Evolutionary conservation across 1,140 invertebrate species (phyloP).

Genomic region (Dendrolimus punctatus): DNA sequence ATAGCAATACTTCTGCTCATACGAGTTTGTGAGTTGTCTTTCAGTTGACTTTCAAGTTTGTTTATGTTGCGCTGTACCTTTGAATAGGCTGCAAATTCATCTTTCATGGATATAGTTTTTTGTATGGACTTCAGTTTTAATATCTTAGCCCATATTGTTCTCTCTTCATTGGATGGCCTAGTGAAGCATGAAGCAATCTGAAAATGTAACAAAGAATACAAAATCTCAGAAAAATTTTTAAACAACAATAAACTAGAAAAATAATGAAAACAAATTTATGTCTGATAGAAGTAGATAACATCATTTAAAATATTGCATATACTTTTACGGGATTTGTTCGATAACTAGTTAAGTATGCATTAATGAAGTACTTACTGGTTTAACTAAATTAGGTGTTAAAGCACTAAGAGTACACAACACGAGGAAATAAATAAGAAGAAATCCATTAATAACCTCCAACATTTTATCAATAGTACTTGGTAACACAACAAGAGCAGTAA

Average conservation of each 20-base stretch:
- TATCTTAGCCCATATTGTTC: conserved; percentile 41
- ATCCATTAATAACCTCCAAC: conserved; percentile 55
- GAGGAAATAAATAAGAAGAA: conserved; percentile 52
- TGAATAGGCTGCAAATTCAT: conserved; percentile 67
- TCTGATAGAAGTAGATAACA: too few species aligned
- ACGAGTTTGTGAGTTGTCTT: conserved; percentile 45
- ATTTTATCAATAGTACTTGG: conserved; percentile 22
- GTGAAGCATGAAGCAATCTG: conserved; percentile 56
- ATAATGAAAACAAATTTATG: too few species aligned
- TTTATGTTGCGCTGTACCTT: conserved; percentile 63
- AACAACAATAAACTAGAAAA: too few species aligned
- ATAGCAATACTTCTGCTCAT: conserved; percentile 48
- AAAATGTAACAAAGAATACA: conserved; percentile 18
- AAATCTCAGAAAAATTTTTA: neutral
- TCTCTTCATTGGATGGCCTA: conserved; percentile 48
- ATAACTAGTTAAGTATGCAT: too few species aligned
- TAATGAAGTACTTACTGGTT: conserved; percentile 44
- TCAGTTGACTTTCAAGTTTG: conserved; percentile 48
- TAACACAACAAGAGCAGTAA: neutral
- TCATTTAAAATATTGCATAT: too few species aligned
- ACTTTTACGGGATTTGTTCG: too few species aligned
- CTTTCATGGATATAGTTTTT: conserved; percentile 59
- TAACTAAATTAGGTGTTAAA: conserved; percentile 47
- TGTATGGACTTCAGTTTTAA: conserved; percentile 51
- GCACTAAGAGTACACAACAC: conserved; percentile 47